Conservation (phyloP, 2,113 vertebrate species). For the Menidia beryllina region DNA sequence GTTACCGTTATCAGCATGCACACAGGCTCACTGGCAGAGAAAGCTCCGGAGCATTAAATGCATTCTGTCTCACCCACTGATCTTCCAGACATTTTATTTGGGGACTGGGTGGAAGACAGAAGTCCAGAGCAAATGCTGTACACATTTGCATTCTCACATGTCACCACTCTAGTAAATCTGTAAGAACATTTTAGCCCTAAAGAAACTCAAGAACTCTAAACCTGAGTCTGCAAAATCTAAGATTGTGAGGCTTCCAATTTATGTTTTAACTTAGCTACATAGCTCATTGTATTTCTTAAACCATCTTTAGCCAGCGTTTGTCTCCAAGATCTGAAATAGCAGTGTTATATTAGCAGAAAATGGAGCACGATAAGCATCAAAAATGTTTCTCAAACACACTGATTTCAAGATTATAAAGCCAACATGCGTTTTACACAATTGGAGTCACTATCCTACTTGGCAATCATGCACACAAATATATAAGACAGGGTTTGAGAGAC, state of each 20-base stretch:
- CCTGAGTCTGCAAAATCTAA: too few relatives aligned
- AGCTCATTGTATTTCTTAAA: not conserved
- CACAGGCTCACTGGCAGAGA: too few relatives aligned
- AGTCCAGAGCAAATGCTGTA: too few relatives aligned
- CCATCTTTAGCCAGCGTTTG: not conserved
- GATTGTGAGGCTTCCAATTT: too few relatives aligned
- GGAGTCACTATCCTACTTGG: conserved; percentile 26
- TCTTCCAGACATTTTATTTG: not conserved
- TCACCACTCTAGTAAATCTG: too few relatives aligned
- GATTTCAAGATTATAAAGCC: conserved; percentile 28
- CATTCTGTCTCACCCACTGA: not conserved
- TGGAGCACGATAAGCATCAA: not conserved
- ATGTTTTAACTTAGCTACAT: not conserved
- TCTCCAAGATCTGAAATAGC: not conserved
- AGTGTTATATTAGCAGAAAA: not conserved
- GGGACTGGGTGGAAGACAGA: not conserved
- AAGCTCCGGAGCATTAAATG: not conserved
- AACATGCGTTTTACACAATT: conserved; percentile 30
- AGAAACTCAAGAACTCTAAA: too few relatives aligned
- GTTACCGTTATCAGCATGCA: too few relatives aligned
- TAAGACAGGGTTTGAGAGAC: conserved; percentile 47
- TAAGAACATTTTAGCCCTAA: too few relatives aligned
- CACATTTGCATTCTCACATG: too few relatives aligned
- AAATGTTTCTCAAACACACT: conserved; percentile 22
- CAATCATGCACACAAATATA: conserved; percentile 43